phyloP scores from a whole-genome alignment of 2,797 vertebrate genomes.

The Premnoplex brunnescens region DNA sequence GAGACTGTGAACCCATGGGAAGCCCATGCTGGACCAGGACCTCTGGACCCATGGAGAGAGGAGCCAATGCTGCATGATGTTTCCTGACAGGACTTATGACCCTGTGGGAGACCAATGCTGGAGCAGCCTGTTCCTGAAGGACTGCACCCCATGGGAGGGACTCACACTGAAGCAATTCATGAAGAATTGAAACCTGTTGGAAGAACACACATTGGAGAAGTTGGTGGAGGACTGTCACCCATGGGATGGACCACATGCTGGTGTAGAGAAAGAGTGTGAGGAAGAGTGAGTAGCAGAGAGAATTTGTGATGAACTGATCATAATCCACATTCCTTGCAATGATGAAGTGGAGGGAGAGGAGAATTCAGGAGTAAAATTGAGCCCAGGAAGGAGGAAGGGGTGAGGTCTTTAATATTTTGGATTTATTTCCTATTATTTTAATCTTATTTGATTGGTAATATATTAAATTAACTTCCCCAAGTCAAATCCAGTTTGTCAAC shows the following conservation, averaged over 20 bases:
- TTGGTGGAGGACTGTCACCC: not conserved
- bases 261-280: not conserved
- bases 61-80: not conserved
- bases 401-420: not conserved
- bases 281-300: not conserved
- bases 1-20: not conserved
- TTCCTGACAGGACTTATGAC: not conserved
- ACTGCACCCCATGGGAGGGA: not conserved
- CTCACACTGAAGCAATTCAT: not conserved
- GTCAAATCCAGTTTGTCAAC: fast-evolving
- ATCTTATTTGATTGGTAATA: not conserved
- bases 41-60: not conserved
- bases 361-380: not conserved
- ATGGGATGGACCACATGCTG: fast-evolving
- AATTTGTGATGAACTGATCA: too few relatives aligned
- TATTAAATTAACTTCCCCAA: not conserved
- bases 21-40: not conserved
- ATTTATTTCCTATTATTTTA: not conserved
- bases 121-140: not conserved
- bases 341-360: too few relatives aligned
- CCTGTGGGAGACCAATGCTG: not conserved
- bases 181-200: not conserved
- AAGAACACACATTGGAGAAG: not conserved
- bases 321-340: not conserved
- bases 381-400: not conserved